Evolutionary conservation across 2,113 vertebrate species (phyloP).

Genomic region (Sceloporus tristichus): DNA sequence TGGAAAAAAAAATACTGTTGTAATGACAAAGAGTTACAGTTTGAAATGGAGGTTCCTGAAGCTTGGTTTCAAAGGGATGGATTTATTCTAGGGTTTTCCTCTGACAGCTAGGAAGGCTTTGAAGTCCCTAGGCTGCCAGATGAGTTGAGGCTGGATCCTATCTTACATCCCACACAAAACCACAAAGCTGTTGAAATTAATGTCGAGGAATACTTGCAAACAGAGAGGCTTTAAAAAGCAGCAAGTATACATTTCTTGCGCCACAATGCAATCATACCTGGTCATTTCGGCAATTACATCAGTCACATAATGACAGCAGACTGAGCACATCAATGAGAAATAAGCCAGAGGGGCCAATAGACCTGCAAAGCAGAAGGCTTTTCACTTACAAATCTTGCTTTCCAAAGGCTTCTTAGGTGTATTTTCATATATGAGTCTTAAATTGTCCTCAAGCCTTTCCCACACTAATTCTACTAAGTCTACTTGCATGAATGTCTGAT

Average conservation of each 20-base stretch:
- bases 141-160: background rate
- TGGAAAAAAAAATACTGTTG: slow-evolving; percentile 6
- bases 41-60: slow-evolving; percentile 13
- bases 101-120: background rate
- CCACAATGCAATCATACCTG: background rate
- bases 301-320: background rate
- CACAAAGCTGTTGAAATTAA: background rate
- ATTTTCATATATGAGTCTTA: background rate
- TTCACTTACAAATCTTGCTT: background rate
- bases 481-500: background rate
- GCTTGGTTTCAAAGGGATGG: background rate
- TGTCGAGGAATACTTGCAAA: slow-evolving; percentile 4
- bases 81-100: slow-evolving; percentile 5
- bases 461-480: background rate
- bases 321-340: background rate
- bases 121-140: slow-evolving; percentile 3
- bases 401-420: background rate
- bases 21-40: background rate
- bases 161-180: background rate
- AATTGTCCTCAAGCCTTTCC: background rate
- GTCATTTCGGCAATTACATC: background rate
- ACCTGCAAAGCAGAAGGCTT: background rate
- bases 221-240: background rate
- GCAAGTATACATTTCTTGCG: background rate
- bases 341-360: background rate